phyloP scores from a whole-genome alignment of 2,797 vertebrate species.

The Pantherophis vulpinus region DNA sequence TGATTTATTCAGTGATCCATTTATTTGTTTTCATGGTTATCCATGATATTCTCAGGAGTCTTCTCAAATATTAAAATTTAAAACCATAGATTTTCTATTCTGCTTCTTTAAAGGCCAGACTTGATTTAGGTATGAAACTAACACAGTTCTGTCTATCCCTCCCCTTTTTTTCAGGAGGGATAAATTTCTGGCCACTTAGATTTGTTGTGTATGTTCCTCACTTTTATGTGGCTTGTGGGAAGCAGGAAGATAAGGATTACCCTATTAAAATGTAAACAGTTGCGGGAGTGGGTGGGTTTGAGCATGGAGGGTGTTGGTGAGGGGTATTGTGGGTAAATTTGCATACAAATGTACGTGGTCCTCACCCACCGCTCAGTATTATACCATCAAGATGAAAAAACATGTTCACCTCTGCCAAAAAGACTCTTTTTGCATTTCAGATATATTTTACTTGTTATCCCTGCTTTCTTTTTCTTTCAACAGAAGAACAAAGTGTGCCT shows the following conservation, averaged over 20 bases:
- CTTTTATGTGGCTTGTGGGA: background rate
- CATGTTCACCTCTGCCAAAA: background rate
- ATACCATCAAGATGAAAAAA: background rate
- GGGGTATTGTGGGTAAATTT: background rate
- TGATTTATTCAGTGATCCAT: background rate
- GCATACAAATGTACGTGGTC: background rate
- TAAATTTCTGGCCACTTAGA: background rate
- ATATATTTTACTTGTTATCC: background rate
- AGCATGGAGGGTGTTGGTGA: background rate
- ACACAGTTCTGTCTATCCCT: background rate
- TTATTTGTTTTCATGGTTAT: background rate
- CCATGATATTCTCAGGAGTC: background rate
- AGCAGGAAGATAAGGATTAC: background rate
- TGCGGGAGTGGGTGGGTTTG: no score
- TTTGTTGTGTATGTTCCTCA: background rate
- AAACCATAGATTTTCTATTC: background rate
- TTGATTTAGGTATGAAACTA: background rate
- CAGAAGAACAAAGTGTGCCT: background rate
- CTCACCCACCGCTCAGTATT: background rate
- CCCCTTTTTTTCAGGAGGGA: background rate
- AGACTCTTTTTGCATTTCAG: background rate
- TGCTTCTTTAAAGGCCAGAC: background rate
- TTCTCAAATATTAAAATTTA: background rate
- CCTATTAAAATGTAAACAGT: no score
- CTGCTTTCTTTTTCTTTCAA: background rate